Evolutionary conservation across 2,888 invertebrate genomes (phyloP), one percentile per base, ranked within the genome.

Genomic region (Hyposoter dolosus): DNA sequence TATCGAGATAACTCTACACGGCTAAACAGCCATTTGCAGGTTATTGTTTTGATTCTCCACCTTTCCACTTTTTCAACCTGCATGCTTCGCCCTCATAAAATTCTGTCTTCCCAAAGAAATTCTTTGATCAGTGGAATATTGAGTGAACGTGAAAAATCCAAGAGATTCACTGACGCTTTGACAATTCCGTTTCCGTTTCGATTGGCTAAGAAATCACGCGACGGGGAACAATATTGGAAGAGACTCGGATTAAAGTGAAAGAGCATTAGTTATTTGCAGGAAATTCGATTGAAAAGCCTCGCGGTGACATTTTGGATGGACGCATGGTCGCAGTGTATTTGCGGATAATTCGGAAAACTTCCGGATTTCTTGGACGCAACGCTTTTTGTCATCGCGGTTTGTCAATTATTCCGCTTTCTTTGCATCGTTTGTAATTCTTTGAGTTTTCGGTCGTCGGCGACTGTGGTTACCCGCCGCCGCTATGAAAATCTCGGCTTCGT

Each of bases 401-500:
- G 32, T 47, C 19, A 17, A 28, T 45, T 60, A 69, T 69, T 78
- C 35, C 12, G 32, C n/a, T 76, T 76, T 69, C 56, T 60, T 69
- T 56, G 23, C 43, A 19, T 23, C 23, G 17, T 75, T 23, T 63
- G 63, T 65, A 75, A 69, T 71, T 68, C 43, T 66, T 60, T 47
- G 76, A 83, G 76, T 50, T 83, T 85, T 80, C 10, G 78, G 19
- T 47, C 5, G 60, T 47, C 12, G 50, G 65, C 78, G 60, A 47
- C 76, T 66, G 75, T 86, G 82, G 84, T 86, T 88, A 80, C 82
- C 86, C 85, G 40, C 10, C 40, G 40, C 40, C 40, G 40, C 40
- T 87, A 88, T 83, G 83, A 89, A 90, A 90, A 87, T 87, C 87
- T 87, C 88, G 71, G 60, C 43, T 80, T 77, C 65, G 40, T 72